Percentiles rank a stretch among this genome's conserved stretches.
Conservation (phyloP, 2,888 invertebrate species). For the Dasysyrphus albostriatus region DNA sequence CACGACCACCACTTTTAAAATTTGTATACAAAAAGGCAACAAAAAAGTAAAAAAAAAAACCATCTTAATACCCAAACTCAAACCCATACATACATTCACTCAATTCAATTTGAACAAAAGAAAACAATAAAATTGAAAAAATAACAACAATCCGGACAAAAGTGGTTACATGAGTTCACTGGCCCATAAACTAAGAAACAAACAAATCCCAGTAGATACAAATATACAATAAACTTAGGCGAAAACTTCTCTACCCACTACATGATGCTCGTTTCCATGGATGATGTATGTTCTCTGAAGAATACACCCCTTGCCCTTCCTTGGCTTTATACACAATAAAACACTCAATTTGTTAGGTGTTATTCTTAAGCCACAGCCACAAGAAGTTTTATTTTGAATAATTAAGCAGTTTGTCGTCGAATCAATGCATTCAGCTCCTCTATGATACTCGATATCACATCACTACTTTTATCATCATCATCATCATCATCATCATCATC, state of each 20-base stretch:
- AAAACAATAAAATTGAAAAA: constrained; percentile 13
- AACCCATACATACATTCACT: constrained; percentile 29
- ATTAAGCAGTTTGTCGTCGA: constrained; percentile 59
- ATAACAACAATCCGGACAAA: background rate
- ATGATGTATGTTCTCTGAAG: constrained; percentile 7
- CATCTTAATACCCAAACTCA: constrained; percentile 3
- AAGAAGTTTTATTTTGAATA: constrained; percentile 61
- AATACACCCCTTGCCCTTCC: background rate
- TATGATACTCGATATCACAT: constrained; percentile 59
- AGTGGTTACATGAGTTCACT: constrained; percentile 5
- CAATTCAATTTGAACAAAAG: constrained; percentile 28
- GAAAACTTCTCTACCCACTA: background rate
- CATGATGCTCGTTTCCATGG: background rate
- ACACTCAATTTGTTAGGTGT: constrained; percentile 45
- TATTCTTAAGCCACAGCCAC: constrained; percentile 25
- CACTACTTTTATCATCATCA: constrained; percentile 39
- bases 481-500: constrained; percentile 44
- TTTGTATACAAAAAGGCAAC: background rate
- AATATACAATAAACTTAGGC: background rate
- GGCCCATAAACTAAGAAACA: constrained; percentile 21
- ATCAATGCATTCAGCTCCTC: constrained; percentile 54
- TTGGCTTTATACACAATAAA: constrained; percentile 21
- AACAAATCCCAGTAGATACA: constrained; percentile 11
- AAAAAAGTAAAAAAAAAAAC: background rate
- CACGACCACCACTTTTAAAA: background rate